A percentile compares a stretch with the other conserved stretches of the same genome.
Conservation (phyloP, 2,113 vertebrate species). For the Catharus bicknelli region DNA sequence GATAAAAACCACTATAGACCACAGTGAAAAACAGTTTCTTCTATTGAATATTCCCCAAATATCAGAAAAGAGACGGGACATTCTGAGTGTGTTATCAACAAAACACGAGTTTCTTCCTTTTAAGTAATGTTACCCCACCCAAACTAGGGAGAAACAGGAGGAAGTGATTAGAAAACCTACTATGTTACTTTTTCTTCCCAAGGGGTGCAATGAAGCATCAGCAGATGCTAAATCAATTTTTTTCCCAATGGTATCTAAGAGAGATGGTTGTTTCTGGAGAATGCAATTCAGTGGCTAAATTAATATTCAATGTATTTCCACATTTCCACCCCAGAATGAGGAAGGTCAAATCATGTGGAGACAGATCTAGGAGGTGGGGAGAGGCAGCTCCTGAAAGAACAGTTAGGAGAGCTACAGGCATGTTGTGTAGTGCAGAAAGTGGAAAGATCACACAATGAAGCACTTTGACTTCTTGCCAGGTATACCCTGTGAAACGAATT, state of each 20-base stretch:
- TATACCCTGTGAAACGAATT: constrained; percentile 45
- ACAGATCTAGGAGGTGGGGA: background rate
- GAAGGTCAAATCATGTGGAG: constrained; percentile 2
- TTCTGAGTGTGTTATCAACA: background rate
- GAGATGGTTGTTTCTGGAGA: background rate
- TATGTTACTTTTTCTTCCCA: background rate
- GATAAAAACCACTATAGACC: background rate
- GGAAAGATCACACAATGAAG: constrained; percentile 28
- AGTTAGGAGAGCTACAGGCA: background rate
- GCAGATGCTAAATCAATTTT: background rate
- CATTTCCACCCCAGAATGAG: background rate
- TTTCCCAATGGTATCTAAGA: background rate
- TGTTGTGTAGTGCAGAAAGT: background rate
- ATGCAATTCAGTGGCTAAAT: background rate
- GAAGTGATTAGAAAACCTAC: background rate
- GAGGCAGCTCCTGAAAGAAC: background rate
- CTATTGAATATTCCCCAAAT: background rate
- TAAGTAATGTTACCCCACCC: background rate
- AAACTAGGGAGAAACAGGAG: background rate
- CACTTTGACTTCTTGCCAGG: constrained; percentile 58
- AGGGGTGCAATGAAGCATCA: background rate
- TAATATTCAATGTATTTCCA: constrained; percentile 42
- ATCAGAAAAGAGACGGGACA: background rate
- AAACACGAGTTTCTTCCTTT: background rate
- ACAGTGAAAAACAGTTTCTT: background rate